Percentiles rank a stretch among this genome's conserved stretches.
Conservation (phyloP, 2,797 vertebrate species). For the Molothrus aeneus region DNA sequence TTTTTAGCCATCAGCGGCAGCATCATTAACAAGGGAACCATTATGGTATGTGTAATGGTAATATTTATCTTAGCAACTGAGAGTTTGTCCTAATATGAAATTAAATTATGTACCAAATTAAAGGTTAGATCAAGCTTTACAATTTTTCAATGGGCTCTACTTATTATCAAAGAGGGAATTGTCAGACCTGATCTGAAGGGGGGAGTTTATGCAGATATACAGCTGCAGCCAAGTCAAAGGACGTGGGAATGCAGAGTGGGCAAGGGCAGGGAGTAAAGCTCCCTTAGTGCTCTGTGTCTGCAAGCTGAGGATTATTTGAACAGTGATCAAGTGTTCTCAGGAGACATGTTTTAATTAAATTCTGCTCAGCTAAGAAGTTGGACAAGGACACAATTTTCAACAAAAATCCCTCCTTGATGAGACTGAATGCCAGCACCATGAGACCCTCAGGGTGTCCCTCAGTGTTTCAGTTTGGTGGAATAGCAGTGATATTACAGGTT, state of each 20-base stretch:
- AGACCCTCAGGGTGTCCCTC: background rate
- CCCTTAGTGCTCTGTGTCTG: background rate
- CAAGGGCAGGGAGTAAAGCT: background rate
- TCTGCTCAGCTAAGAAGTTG: slow-evolving; percentile 31
- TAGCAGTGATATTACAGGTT: background rate
- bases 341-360: slow-evolving; percentile 52
- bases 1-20: background rate
- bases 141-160: background rate
- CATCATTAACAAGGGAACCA: slow-evolving; percentile 10
- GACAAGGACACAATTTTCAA: slow-evolving; percentile 35
- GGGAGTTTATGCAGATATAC: background rate
- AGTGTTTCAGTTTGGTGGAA: background rate
- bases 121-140: background rate
- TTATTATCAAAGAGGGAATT: background rate
- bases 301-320: background rate
- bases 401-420: background rate
- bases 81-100: background rate
- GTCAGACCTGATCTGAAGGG: background rate
- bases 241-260: background rate
- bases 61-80: slow-evolving; percentile 1
- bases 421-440: background rate
- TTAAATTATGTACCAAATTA: background rate
- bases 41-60: background rate
- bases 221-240: slow-evolving; percentile 24
- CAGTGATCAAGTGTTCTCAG: slow-evolving; percentile 36